A percentile compares a stretch with the other conserved stretches of the same genome.
These are phyloP conservation scores for Acanthiza pusilla DNA, from an alignment of 2,797 vertebrate species.

Conservation along the genomic window DNA sequence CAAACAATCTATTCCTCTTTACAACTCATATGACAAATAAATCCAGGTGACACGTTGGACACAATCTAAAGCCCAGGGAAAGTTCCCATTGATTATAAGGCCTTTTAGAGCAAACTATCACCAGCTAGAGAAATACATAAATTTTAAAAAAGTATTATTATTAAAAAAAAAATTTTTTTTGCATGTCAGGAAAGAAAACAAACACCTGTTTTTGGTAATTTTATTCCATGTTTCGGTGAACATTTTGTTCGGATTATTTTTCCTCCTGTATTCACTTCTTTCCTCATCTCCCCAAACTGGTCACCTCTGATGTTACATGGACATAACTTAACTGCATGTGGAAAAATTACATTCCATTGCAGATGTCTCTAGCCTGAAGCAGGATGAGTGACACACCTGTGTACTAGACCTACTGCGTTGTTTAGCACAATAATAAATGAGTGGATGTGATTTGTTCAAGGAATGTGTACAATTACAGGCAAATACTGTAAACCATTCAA, in stretches of 20 bases:
- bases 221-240: slow-evolving; percentile 1
- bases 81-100: background rate
- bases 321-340: background rate
- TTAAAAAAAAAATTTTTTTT: background rate
- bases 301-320: background rate
- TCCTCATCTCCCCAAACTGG: background rate
- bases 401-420: background rate
- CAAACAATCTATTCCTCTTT: background rate
- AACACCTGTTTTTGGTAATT: background rate
- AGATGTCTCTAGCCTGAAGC: background rate
- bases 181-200: background rate
- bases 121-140: background rate
- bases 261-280: background rate
- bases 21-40: background rate
- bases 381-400: slow-evolving; percentile 10
- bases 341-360: background rate
- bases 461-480: slow-evolving; percentile 23
- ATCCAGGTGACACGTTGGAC: background rate
- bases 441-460: background rate
- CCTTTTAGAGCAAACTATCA: background rate
- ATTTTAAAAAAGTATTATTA: background rate
- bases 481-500: slow-evolving; percentile 21
- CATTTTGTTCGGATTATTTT: slow-evolving; percentile 5
- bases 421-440: slow-evolving; percentile 9
- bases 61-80: background rate